Percentiles rank a stretch among this genome's conserved stretches.
Conservation (phyloP, 2,888 invertebrate genomes). For the Catocala nupta region DNA sequence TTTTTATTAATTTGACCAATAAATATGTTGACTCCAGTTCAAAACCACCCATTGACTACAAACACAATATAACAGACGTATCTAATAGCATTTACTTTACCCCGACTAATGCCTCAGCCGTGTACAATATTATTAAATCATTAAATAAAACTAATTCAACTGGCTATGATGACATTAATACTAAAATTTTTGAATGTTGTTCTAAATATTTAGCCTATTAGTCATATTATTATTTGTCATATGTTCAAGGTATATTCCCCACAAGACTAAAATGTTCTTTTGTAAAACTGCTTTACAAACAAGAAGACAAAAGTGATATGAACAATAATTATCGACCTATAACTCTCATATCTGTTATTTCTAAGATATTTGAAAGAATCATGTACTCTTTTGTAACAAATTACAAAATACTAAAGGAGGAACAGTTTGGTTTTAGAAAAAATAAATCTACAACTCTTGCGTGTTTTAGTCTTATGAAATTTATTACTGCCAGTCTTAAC, state of each 20-base stretch:
- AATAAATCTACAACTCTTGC: constrained; percentile 11
- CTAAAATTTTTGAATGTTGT: constrained; percentile 4
- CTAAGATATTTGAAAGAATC: constrained; percentile 11
- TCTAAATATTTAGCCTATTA: not conserved
- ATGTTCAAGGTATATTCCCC: not conserved
- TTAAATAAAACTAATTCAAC: constrained; percentile 9
- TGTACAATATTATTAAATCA: constrained; percentile 7
- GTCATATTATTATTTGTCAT: not conserved
- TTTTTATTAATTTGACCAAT: not conserved
- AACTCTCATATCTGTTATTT: constrained; percentile 17
- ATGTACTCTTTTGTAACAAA: constrained; percentile 10
- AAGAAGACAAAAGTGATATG: constrained; percentile 8
- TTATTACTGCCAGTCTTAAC: too few species aligned
- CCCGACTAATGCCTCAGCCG: not conserved
- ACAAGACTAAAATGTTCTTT: not conserved
- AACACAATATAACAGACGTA: not conserved
- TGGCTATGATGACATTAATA: constrained; percentile 5
- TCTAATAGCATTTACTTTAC: too few species aligned
- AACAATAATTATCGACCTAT: constrained; percentile 2
- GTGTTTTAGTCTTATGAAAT: too few species aligned
- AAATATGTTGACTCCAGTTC: not conserved
- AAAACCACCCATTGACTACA: not conserved
- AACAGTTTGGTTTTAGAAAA: constrained; percentile 6
- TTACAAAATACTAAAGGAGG: not conserved
- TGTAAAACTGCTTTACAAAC: not conserved